Evolutionary conservation across 2,888 invertebrate genomes (phyloP).

Genomic region (Ectemnius cavifrons): DNA sequence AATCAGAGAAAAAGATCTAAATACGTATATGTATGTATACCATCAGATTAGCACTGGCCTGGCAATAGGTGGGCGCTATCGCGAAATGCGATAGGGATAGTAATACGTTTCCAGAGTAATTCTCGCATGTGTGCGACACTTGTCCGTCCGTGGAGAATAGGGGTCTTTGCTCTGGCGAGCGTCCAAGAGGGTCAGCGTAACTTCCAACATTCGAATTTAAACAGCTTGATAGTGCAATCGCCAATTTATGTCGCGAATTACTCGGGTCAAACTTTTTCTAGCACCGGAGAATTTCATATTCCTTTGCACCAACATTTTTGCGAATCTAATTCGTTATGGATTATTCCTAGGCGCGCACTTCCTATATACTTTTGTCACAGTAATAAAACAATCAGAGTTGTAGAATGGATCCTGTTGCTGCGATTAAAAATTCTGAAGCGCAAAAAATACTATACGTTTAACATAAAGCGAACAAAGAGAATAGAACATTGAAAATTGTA

Average conservation of each 20-base stretch:
- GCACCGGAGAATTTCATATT: not conserved
- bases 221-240: conserved; percentile 53
- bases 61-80: not conserved
- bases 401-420: no score
- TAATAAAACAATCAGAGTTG: no score
- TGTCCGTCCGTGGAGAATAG: conserved; percentile 5
- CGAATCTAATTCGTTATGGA: no score
- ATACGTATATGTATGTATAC: no score
- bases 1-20: no score
- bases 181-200: conserved; percentile 54
- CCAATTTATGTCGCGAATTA: conserved; percentile 46
- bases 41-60: no score
- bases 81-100: not conserved
- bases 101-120: not conserved
- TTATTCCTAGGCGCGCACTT: no score
- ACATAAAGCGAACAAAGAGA: no score
- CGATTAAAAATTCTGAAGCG: no score
- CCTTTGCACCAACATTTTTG: not conserved
- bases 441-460: no score
- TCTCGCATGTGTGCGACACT: not conserved
- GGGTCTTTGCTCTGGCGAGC: conserved; percentile 55
- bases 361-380: no score
- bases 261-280: conserved; percentile 6
- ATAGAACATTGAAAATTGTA: no score
- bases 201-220: conserved; percentile 55